Evolutionary conservation across 2,113 vertebrate species (phyloP).

Genomic region (Chunga burmeisteri): DNA sequence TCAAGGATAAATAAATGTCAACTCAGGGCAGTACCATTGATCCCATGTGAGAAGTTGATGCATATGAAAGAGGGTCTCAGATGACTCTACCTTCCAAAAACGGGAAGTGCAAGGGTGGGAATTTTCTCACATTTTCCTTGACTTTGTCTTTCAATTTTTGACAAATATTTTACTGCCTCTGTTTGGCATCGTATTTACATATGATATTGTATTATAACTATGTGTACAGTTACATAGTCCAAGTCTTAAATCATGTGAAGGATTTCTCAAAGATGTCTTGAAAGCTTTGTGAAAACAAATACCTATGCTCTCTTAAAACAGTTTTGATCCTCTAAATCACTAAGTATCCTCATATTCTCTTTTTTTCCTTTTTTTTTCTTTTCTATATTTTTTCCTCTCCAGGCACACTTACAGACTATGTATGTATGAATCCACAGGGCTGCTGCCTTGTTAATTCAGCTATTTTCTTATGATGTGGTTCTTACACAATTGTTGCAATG

Average conservation of each 20-base stretch:
- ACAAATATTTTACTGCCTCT: background rate
- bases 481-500: background rate
- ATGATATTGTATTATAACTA: background rate
- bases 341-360: background rate
- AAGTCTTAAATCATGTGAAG: background rate
- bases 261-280: background rate
- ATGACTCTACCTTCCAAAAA: background rate
- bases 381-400: background rate
- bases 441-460: background rate
- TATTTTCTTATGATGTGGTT: background rate
- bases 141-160: background rate
- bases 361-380: no score
- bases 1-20: background rate
- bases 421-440: background rate
- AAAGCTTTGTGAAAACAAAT: background rate
- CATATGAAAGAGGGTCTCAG: background rate
- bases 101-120: background rate
- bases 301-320: background rate
- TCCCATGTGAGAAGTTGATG: background rate
- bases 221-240: background rate
- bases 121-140: background rate
- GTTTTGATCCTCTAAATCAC: background rate
- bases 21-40: background rate
- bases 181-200: accelerated
- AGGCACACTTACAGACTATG: background rate